Evolutionary conservation across 2,113 vertebrate genomes (phyloP).

Genomic region (Amia ocellicauda): DNA sequence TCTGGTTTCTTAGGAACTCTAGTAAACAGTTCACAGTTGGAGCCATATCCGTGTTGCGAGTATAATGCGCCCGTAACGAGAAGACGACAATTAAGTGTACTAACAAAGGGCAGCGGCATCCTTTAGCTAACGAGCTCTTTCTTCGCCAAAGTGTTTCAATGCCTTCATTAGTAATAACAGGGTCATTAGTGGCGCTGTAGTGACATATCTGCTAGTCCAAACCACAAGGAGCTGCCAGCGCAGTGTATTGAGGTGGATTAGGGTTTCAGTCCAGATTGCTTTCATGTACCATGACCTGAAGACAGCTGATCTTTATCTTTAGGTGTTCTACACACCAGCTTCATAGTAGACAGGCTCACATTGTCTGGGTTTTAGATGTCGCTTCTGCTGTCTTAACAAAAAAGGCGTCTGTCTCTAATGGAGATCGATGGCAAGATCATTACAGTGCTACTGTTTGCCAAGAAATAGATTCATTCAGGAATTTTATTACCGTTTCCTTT

Average conservation of each 20-base stretch:
- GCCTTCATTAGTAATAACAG: constrained; percentile 27
- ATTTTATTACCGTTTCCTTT: no score
- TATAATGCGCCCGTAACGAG: constrained; percentile 20
- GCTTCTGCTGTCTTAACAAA: no score
- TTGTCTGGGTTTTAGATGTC: no score
- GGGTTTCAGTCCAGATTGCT: constrained; percentile 4
- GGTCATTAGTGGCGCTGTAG: constrained; percentile 28
- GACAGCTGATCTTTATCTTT: no score
- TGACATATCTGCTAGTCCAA: constrained; percentile 4
- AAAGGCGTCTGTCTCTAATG: no score
- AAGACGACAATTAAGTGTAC: constrained; percentile 24
- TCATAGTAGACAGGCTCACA: no score
- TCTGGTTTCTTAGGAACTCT: constrained; percentile 7
- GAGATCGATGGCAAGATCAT: no score
- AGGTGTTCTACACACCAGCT: no score
- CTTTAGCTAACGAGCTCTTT: constrained; percentile 21
- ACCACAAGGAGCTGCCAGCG: not conserved
- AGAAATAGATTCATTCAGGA: no score
- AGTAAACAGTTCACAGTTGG: constrained; percentile 15
- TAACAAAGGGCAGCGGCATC: constrained; percentile 30
- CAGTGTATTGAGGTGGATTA: constrained; percentile 14
- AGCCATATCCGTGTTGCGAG: not conserved
- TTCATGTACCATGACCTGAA: no score
- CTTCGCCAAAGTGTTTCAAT: constrained; percentile 22
- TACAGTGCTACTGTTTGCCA: no score